Percentiles rank a stretch among this genome's conserved stretches.
These are phyloP conservation scores for Aspidiotus rigidus DNA, from an alignment of 2,888 invertebrate species.

Conservation along the genomic window DNA sequence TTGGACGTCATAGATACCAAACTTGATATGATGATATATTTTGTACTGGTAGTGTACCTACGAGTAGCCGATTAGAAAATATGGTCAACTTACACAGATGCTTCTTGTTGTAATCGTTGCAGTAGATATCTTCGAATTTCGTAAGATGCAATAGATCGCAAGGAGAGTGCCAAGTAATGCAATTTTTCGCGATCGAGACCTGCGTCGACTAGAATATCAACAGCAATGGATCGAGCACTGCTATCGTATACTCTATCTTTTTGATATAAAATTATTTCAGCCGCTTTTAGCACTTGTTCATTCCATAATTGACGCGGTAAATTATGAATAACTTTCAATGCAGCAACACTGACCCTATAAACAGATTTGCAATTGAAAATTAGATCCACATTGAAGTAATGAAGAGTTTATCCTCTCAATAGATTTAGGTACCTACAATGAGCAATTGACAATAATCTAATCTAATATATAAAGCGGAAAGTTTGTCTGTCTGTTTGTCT, in stretches of 20 bases:
- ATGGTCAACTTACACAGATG: constrained; percentile 40
- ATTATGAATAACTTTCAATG: constrained; percentile 57
- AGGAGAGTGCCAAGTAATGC: constrained; percentile 47
- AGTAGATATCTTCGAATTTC: constrained; percentile 59
- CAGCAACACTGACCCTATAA: constrained; percentile 50
- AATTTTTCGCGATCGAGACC: constrained; percentile 51
- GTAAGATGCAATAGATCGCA: constrained; percentile 48
- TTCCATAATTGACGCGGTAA: constrained; percentile 46
- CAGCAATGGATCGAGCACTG: constrained; percentile 58
- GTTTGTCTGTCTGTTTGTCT: too few species aligned
- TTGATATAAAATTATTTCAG: constrained; percentile 54
- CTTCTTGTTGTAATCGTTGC: constrained; percentile 53
- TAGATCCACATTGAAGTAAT: too few species aligned
- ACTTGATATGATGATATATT: too few species aligned
- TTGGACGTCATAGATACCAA: too few species aligned
- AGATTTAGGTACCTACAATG: too few species aligned
- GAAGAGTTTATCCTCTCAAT: too few species aligned
- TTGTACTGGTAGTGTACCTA: not conserved
- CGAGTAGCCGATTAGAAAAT: not conserved
- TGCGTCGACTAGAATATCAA: constrained; percentile 58
- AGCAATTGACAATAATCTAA: too few species aligned
- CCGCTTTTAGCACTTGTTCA: constrained; percentile 45
- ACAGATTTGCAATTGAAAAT: not conserved
- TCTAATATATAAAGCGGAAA: too few species aligned
- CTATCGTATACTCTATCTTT: constrained; percentile 54